These are phyloP conservation scores for Drosophila athabasca DNA, from an alignment of 1,140 invertebrate species.

Conservation along the genomic window DNA sequence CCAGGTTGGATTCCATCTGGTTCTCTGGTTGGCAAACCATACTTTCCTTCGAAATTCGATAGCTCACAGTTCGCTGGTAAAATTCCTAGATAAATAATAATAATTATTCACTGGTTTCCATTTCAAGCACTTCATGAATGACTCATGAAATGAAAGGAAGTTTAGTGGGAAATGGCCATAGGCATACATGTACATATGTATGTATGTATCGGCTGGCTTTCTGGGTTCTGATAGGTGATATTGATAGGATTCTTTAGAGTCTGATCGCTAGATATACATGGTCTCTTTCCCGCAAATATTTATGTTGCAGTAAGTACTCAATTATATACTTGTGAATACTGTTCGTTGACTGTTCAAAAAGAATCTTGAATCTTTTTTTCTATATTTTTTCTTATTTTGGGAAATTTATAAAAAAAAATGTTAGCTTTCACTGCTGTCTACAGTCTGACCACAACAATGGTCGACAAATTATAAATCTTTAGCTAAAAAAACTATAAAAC, in stretches of 20 bases:
- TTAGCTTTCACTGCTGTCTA: constrained; percentile 52
- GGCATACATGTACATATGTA: constrained; percentile 21
- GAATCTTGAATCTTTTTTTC: no score
- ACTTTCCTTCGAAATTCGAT: constrained; percentile 62
- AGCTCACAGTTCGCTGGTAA: constrained; percentile 25
- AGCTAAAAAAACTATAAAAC: constrained; percentile 68
- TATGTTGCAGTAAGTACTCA: no score
- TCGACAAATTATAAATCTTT: constrained; percentile 73
- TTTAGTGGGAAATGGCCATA: constrained; percentile 12
- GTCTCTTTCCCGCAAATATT: no score
- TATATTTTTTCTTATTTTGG: no score
- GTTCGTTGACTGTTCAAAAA: no score
- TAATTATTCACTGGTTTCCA: constrained; percentile 40
- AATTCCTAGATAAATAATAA: constrained; percentile 63
- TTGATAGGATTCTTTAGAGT: no score
- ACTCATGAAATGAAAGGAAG: constrained; percentile 3
- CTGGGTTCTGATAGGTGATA: no score
- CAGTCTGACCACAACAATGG: constrained; percentile 38
- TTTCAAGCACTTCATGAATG: constrained; percentile 44
- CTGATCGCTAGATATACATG: no score
- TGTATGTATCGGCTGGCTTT: no score
- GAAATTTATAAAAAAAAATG: constrained; percentile 21
- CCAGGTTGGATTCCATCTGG: constrained; percentile 28
- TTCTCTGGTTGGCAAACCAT: constrained; percentile 51
- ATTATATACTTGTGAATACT: no score